Percentiles rank a stretch among this genome's conserved stretches.
Conservation (phyloP, 2,797 vertebrate species). For the Alcedo atthis region DNA sequence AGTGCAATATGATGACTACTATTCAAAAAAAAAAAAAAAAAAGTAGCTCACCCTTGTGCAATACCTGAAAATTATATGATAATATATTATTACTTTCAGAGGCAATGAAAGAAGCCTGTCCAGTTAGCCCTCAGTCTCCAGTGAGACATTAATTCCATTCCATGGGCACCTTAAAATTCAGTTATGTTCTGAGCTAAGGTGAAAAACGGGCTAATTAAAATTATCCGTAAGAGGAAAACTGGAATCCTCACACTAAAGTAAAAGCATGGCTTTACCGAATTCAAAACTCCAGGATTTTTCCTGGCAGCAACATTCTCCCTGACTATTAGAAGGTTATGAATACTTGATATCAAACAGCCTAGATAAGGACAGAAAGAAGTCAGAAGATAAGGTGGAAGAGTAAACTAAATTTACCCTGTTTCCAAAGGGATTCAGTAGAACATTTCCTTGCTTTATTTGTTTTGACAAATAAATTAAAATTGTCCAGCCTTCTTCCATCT, state of each 20-base stretch:
- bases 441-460: rapidly evolving
- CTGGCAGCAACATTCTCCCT: not conserved
- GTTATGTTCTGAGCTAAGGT: not conserved
- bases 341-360: not conserved
- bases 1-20: not conserved
- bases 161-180: not conserved
- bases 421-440: not conserved
- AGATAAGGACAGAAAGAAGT: not conserved
- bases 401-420: not conserved
- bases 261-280: not conserved
- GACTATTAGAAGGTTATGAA: not conserved
- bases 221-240: not conserved
- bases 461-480: not conserved
- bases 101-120: not conserved
- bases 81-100: not conserved
- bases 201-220: not conserved
- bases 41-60: not conserved
- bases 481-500: not conserved
- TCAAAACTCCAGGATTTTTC: not conserved
- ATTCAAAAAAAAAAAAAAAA: not conserved
- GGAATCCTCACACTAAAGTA: not conserved
- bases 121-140: not conserved
- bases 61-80: not conserved
- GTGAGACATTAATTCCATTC: not conserved
- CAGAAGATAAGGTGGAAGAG: not conserved